Evolutionary conservation across 2,888 invertebrate genomes (phyloP).

Genomic region (Agrypnus murinus): DNA sequence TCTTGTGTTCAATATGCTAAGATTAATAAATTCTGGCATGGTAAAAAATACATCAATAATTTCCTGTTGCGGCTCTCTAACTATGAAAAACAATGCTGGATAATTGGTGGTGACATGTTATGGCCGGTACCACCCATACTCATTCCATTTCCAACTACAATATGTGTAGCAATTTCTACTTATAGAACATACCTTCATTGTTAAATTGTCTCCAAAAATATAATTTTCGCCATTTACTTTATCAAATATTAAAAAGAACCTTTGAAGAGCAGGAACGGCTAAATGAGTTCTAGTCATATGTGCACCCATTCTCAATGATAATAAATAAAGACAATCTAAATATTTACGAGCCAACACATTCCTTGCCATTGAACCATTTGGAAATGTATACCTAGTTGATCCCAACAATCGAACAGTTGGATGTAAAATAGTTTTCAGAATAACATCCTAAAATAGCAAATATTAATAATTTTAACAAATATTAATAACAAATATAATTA

Average conservation of each 20-base stretch:
- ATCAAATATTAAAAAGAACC: constrained; percentile 89
- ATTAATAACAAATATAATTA: no score
- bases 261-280: constrained; percentile 80
- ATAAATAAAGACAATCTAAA: constrained; percentile 85
- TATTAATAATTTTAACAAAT: background rate
- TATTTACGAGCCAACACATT: constrained; percentile 87
- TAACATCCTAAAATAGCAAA: constrained; percentile 80
- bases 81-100: no score
- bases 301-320: constrained; percentile 84
- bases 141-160: no score
- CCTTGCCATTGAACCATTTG: constrained; percentile 85
- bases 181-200: constrained; percentile 43
- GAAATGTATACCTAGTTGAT: constrained; percentile 86
- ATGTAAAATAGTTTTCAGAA: constrained; percentile 88
- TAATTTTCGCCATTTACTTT: constrained; percentile 76
- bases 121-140: no score
- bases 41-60: no score
- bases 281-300: constrained; percentile 86
- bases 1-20: no score
- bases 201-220: constrained; percentile 58
- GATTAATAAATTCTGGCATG: no score
- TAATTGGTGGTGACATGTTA: no score
- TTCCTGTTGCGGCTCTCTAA: no score
- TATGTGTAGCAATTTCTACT: no score
- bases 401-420: constrained; percentile 88